Evolutionary conservation across 2,888 invertebrate species (phyloP), one percentile per base, ranked within the genome.

Genomic region (Pogonocherus hispidulus): DNA sequence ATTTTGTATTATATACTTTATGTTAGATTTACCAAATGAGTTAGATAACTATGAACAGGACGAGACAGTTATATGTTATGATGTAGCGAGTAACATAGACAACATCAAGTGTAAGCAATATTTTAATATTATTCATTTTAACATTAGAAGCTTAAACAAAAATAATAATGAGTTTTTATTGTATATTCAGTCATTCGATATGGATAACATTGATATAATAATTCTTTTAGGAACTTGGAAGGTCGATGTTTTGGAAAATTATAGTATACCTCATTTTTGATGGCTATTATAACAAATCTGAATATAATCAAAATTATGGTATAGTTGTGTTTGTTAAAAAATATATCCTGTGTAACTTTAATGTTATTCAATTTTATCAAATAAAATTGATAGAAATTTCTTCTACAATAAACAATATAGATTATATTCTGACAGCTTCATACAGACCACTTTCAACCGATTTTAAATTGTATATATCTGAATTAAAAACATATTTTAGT

Each of bases 401-500:
- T 1, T 64, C 23, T 37, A 22, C 19, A 47, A 6, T 55, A 19
- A 49, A 56, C 49, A 20, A 49, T 20, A 47, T 55, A 11, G 18
- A 27, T 16, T 64, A 19, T 22, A n/a, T 20, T 20, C 44, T 64
- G 22, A 56, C 56, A 27, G 46, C 47, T 4, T 64, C 32, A 2
- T 64, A 49, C 19, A 55, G 64, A 20, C 64, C 64, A 23, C 64
- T 49, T 11, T n/a, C 46, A 46, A 46, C 63, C 46, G 35, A 64
- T 56, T 9, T 56, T 16, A 16, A 27, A 23, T 0, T 49, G 16
- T 64, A 56, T 47, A 32, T 64, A 35, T 14, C 20, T 3, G 55
- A 56, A 20, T 16, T 64, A 19, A 41, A 63, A 47, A 32, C 18
- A 9, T 56, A 64, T 56, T 35, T 56, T 14, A 20, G 35, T 18